These are phyloP conservation scores for Aramus guarauna DNA, from an alignment of 2,113 vertebrate species.

Conservation along the genomic window DNA sequence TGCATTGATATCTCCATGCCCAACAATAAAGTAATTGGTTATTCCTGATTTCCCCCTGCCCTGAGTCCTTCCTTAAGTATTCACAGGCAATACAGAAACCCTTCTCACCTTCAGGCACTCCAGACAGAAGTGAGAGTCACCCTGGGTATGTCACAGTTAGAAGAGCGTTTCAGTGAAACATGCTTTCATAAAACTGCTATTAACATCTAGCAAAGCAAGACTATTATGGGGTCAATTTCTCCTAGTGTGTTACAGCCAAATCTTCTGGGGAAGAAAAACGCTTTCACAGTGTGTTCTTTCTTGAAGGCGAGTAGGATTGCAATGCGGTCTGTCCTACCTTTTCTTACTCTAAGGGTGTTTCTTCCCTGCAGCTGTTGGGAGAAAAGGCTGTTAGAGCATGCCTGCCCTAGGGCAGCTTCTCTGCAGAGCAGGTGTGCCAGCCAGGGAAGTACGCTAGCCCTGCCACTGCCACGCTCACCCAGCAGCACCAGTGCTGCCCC, in stretches of 20 bases:
- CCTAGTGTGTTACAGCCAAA: too few species aligned
- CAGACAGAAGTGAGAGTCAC: slow-evolving; percentile 5
- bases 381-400: neutral
- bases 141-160: neutral
- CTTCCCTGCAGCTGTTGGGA: neutral
- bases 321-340: neutral
- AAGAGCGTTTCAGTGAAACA: neutral
- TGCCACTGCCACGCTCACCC: neutral
- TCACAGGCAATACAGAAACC: slow-evolving; percentile 3
- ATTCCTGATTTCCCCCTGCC: neutral
- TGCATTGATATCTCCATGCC: neutral
- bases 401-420: neutral
- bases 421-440: neutral
- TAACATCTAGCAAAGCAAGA: neutral
- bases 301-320: neutral
- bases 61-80: neutral
- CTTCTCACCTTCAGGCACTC: neutral
- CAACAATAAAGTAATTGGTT: slow-evolving; percentile 29
- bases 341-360: neutral
- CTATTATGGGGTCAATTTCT: neutral
- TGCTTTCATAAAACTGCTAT: neutral
- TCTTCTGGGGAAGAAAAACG: neutral
- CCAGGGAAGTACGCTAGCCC: neutral
- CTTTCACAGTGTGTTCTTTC: too few species aligned
- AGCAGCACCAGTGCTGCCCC: neutral